phyloP scores from a whole-genome alignment of 2,797 vertebrate species.

The Lepidocolaptes lacrymiger region DNA sequence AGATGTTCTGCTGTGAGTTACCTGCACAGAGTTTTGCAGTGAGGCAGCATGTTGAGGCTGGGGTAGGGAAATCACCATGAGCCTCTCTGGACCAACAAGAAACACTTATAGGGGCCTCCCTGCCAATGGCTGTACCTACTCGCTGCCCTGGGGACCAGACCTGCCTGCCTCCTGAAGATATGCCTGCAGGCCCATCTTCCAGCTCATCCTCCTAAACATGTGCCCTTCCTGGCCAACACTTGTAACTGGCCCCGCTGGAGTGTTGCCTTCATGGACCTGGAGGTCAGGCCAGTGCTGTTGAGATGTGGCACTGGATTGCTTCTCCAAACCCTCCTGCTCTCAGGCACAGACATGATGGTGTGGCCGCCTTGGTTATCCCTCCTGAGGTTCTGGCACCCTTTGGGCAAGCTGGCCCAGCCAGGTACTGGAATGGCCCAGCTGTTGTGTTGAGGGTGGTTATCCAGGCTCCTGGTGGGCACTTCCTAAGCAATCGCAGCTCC shows the following conservation, averaged over 20 bases:
- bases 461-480: not conserved
- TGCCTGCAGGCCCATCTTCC: not conserved
- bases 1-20: not conserved
- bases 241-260: not conserved
- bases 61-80: not conserved
- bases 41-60: not conserved
- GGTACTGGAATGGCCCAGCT: not conserved
- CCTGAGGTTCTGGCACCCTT: not conserved
- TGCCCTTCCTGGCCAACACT: not conserved
- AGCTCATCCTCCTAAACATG: not conserved
- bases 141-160: not conserved
- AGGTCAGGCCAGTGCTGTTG: not conserved
- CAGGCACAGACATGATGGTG: not conserved
- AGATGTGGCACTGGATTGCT: not conserved
- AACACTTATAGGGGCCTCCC: not conserved
- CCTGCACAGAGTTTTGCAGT: not conserved
- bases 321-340: not conserved
- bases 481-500: not conserved
- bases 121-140: not conserved
- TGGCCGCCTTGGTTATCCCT: not conserved
- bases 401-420: not conserved
- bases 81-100: not conserved
- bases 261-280: not conserved
- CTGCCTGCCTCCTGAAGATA: not conserved
- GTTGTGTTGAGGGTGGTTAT: not conserved